Evolutionary conservation across 2,113 vertebrate species (phyloP).

Genomic region (Falcunculus frontatus): DNA sequence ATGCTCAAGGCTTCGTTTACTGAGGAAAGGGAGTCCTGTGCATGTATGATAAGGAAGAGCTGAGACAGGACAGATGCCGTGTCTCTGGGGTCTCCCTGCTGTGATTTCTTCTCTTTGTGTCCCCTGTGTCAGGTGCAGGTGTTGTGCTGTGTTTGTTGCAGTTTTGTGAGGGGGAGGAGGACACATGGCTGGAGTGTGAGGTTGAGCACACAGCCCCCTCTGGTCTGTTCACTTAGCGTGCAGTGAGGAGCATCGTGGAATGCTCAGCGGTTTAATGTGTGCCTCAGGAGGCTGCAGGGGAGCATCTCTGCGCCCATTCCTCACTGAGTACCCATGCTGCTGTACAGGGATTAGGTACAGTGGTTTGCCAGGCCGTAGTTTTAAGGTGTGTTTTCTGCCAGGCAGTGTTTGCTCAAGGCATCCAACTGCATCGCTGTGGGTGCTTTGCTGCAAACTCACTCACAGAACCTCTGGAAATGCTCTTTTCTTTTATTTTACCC

Average conservation of each 20-base stretch:
- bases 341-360: background rate
- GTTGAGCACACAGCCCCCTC: background rate
- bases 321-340: rapidly evolving
- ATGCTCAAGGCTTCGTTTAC: background rate
- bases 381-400: background rate
- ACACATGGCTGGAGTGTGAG: background rate
- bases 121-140: background rate
- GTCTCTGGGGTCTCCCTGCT: background rate
- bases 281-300: background rate
- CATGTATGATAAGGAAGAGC: background rate
- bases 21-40: background rate
- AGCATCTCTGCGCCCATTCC: rapidly evolving
- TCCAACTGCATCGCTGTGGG: too few species aligned
- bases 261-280: rapidly evolving
- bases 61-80: background rate
- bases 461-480: background rate
- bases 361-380: background rate
- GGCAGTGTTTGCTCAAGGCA: background rate
- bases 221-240: background rate
- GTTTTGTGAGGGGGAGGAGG: background rate
- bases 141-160: background rate
- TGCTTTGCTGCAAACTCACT: background rate
- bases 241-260: rapidly evolving
- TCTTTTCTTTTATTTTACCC: background rate
- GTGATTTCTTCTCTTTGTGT: background rate